These are phyloP conservation scores for Hyposmocoma kahamanoa DNA, from an alignment of 1,140 invertebrate genomes.

Conservation along the genomic window DNA sequence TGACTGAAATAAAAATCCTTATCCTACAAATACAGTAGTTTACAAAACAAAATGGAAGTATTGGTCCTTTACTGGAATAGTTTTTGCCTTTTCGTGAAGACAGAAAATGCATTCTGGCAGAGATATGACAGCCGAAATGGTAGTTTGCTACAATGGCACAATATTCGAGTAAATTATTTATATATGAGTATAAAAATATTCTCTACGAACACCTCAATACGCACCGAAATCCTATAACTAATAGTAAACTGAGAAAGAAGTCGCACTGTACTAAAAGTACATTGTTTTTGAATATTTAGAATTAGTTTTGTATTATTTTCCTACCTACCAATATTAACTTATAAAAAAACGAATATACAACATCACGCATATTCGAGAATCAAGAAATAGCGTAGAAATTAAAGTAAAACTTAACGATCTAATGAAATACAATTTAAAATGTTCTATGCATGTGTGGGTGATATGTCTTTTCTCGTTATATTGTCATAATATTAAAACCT, in stretches of 20 bases:
- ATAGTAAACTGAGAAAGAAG: not conserved
- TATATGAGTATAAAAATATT: slow-evolving; percentile 33
- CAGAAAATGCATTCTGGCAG: not conserved
- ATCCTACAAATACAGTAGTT: slow-evolving; percentile 16
- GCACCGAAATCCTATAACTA: slow-evolving; percentile 11
- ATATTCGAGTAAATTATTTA: slow-evolving; percentile 28
- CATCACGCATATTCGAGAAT: no score
- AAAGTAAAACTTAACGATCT: no score
- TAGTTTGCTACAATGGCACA: slow-evolving; percentile 43
- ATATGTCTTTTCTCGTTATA: slow-evolving; percentile 1
- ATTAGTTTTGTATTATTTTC: no score
- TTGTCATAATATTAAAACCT: not conserved
- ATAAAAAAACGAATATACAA: no score
- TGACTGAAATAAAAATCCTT: slow-evolving; percentile 33
- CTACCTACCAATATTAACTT: no score
- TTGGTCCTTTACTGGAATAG: slow-evolving; percentile 3
- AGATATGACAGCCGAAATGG: not conserved
- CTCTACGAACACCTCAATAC: slow-evolving; percentile 9
- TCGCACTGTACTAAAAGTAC: no score
- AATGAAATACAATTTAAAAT: slow-evolving; percentile 1
- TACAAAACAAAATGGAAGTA: slow-evolving; percentile 14
- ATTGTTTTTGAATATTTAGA: no score
- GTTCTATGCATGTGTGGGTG: slow-evolving; percentile 1
- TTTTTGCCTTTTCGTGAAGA: not conserved
- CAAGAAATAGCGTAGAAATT: no score